Percentiles rank a stretch among this genome's conserved stretches.
These are phyloP conservation scores for Arizona elegans DNA, from an alignment of 2,113 vertebrate species.

Conservation along the genomic window DNA sequence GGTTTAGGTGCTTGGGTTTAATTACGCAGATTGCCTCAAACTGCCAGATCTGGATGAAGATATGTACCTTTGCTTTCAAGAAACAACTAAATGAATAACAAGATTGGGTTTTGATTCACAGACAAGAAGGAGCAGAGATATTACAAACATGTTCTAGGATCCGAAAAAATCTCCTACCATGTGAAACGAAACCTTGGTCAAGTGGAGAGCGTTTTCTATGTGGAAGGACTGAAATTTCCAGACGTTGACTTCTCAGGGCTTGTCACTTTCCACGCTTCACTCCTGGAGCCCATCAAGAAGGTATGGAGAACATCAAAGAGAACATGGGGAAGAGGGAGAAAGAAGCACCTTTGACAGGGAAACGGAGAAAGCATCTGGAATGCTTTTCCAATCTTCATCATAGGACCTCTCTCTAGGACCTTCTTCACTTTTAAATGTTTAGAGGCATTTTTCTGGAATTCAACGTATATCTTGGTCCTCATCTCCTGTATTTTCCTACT, in stretches of 20 bases:
- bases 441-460: background rate
- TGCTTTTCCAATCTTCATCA: background rate
- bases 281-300: slow-evolving; percentile 72
- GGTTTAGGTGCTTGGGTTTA: background rate
- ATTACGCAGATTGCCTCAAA: background rate
- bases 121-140: background rate
- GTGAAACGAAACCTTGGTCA: slow-evolving; percentile 45
- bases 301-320: slow-evolving; percentile 43
- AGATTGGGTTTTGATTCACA: slow-evolving; percentile 8
- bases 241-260: slow-evolving; percentile 78
- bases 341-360: background rate
- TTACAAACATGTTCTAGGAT: slow-evolving; percentile 56
- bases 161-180: slow-evolving; percentile 43
- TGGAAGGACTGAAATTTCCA: slow-evolving; percentile 85
- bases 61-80: background rate
- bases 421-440: background rate
- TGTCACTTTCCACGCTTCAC: slow-evolving; percentile 77
- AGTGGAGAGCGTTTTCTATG: slow-evolving; percentile 71
- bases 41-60: background rate
- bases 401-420: background rate
- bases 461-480: too few relatives aligned
- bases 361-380: background rate
- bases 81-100: background rate
- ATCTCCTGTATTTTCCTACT: fast-evolving
- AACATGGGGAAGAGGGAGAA: background rate